Evolutionary conservation across 2,888 invertebrate genomes (phyloP), one percentile per base, ranked within the genome.

Genomic region (Orthosia gothica): DNA sequence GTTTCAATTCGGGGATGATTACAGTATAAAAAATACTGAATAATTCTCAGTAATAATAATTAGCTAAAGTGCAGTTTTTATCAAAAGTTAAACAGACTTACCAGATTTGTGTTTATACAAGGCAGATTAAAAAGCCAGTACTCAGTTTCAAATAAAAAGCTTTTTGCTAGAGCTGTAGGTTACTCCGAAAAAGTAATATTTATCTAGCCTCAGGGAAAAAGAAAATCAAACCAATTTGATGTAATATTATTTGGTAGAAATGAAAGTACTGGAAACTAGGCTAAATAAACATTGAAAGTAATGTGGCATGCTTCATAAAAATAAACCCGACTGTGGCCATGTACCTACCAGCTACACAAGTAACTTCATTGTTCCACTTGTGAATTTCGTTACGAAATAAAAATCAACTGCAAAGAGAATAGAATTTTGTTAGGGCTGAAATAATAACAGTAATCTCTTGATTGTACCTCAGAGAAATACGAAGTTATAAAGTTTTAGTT

Each of bases 401-500:
- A 32, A 58, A 5, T 3, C 0, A 0, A 20, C 13, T 26, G 3
- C 2, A 9, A 26, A 78, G 49, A 18, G 12, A 49, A 58, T 23
- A 15, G 3, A 52, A 40, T 13, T 9, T 18, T 20, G 18, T 23
- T 12, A 47, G 16, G 15, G 1, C 0, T 23, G 5, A 55, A 70
- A 52, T 79, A 40, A 59, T 59, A 23, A 74, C 20, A 71, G 32
- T 49, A 54, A 72, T 57, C 20, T 50, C 57, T 57, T 78, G 26
- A 74, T 57, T 45, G 59, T 79, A 20, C 23, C 52, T n/a, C 23
- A 9, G 15, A 16, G 50, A 66, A 59, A 79, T 72, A 72, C 54
- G 20, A 61, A 26, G 11, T 72, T 20, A 11, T 54, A 79, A 80
- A 74, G 18, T 80, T 80, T 45, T 74, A 40, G 52, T 81, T 49